phyloP scores from a whole-genome alignment of 2,888 invertebrate species.

The Endotricha flammealis region DNA sequence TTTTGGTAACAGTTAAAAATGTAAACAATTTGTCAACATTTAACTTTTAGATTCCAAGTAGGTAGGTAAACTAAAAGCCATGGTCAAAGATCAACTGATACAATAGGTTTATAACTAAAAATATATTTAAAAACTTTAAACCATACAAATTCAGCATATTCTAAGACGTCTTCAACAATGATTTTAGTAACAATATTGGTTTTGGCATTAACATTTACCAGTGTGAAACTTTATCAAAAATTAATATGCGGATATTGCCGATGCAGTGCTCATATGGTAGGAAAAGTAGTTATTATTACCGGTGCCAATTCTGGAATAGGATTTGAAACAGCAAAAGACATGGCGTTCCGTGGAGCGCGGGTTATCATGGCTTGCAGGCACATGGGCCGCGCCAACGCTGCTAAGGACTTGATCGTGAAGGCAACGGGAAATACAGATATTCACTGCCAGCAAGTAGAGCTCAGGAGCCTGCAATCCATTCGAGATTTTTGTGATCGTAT shows the following conservation, averaged over 20 bases:
- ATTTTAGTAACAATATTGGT: slow-evolving; percentile 72
- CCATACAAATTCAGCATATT: too few relatives aligned
- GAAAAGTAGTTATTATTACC: slow-evolving; percentile 24
- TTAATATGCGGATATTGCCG: background rate
- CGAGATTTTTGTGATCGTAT: background rate
- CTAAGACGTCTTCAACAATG: too few relatives aligned
- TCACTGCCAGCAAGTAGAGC: slow-evolving; percentile 26
- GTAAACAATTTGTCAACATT: too few relatives aligned
- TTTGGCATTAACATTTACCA: slow-evolving; percentile 85
- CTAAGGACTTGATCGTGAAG: slow-evolving; percentile 22
- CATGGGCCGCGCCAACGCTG: slow-evolving; percentile 27
- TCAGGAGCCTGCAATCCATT: slow-evolving; percentile 31
- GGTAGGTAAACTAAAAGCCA: too few relatives aligned
- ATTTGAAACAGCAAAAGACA: slow-evolving; percentile 39
- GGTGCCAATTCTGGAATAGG: slow-evolving; percentile 40
- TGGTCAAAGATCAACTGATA: too few relatives aligned
- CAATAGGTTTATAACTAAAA: too few relatives aligned
- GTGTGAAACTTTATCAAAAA: too few relatives aligned
- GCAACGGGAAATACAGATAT: slow-evolving; percentile 24
- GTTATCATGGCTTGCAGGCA: slow-evolving; percentile 47
- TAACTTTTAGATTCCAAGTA: too few relatives aligned
- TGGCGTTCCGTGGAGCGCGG: slow-evolving; percentile 38
- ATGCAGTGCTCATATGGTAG: slow-evolving; percentile 1
- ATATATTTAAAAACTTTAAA: too few relatives aligned
- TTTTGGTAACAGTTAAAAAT: too few relatives aligned